Evolutionary conservation across 2,113 vertebrate species (phyloP).

Genomic region (Oxyura jamaicensis): DNA sequence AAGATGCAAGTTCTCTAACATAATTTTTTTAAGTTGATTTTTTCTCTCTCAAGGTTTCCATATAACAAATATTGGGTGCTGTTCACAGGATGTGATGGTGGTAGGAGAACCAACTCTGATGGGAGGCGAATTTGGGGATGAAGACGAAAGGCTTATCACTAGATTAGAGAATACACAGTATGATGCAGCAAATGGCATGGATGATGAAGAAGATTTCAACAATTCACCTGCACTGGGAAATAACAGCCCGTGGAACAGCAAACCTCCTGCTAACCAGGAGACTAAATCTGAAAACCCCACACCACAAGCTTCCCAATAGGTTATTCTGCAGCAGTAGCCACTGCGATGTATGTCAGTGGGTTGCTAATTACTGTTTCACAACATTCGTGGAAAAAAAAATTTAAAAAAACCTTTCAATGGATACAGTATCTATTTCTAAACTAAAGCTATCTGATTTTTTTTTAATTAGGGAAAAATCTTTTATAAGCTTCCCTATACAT

Average conservation of each 20-base stretch:
- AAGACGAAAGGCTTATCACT: conserved; percentile 99
- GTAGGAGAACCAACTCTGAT: conserved; percentile 98
- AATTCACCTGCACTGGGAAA: conserved; percentile 94
- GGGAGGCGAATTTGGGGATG: conserved; percentile 98
- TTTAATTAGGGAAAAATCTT: conserved; percentile 69
- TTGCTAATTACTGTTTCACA: conserved; percentile 45
- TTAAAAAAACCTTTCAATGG: conserved; percentile 32
- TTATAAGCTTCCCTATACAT: conserved; percentile 51
- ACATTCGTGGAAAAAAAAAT: conserved; percentile 32
- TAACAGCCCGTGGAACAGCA: conserved; percentile 95
- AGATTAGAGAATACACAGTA: conserved; percentile 99
- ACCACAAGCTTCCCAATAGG: conserved; percentile 94
- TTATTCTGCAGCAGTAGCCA: not conserved
- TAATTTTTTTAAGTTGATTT: conserved; percentile 78
- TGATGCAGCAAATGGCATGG: conserved; percentile 97
- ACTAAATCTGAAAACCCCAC: conserved; percentile 94
- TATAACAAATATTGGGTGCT: conserved; percentile 86
- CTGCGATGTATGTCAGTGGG: conserved; percentile 22
- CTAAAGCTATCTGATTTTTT: conserved; percentile 58
- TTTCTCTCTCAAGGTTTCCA: conserved; percentile 81
- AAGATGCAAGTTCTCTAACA: conserved; percentile 66
- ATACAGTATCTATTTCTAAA: conserved; percentile 73
- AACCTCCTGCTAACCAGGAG: conserved; percentile 89
- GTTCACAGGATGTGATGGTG: conserved; percentile 98
- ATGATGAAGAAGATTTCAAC: conserved; percentile 98